Conservation (phyloP, 2,797 vertebrate species). For the Cuculus canorus region DNA sequence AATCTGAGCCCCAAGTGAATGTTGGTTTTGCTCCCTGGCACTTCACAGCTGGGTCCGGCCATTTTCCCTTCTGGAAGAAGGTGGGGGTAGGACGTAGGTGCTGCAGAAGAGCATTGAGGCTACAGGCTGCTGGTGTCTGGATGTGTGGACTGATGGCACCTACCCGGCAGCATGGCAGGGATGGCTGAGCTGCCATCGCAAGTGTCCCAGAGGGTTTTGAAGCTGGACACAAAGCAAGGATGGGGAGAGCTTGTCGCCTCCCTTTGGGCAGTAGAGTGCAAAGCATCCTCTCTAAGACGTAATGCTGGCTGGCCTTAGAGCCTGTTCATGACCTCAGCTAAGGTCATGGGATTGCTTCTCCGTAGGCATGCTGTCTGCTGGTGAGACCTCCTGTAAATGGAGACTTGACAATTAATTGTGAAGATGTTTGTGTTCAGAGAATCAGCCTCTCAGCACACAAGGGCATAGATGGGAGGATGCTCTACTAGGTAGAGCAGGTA, state of each 20-base stretch:
- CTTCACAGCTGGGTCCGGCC: background rate
- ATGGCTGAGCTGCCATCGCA: background rate
- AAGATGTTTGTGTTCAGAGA: too few relatives aligned
- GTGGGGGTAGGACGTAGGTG: background rate
- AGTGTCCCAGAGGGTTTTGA: background rate
- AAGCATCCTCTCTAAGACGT: background rate
- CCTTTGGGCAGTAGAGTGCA: background rate
- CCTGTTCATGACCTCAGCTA: background rate
- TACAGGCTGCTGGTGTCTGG: background rate
- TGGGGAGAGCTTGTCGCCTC: background rate
- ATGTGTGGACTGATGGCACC: background rate
- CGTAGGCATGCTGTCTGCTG: accelerated
- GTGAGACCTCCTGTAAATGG: background rate
- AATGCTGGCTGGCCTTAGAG: background rate
- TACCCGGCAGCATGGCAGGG: background rate
- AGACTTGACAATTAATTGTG: background rate
- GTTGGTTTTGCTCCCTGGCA: background rate
- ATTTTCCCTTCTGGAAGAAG: background rate
- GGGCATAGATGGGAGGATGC: background rate
- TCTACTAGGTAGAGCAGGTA: background rate
- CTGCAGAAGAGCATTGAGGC: background rate
- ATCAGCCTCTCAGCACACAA: too few relatives aligned
- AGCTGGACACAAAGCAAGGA: background rate
- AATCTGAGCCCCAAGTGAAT: background rate
- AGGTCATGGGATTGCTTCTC: background rate